Evolutionary conservation across 2,888 invertebrate genomes (phyloP).

Genomic region (Endotricha flammealis): DNA sequence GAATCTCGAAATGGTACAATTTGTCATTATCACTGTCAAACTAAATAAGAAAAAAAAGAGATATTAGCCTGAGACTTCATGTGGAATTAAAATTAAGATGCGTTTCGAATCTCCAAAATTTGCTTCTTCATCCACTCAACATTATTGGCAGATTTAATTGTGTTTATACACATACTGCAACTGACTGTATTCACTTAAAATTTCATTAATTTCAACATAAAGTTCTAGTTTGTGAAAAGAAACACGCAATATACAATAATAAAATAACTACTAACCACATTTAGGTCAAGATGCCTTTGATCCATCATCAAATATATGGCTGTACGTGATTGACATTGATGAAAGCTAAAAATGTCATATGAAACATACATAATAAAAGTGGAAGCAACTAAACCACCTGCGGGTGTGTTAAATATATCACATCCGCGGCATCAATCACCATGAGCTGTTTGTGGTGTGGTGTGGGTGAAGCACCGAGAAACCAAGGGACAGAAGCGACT

Average conservation of each 20-base stretch:
- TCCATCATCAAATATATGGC: constrained; percentile 1
- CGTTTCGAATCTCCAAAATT: too few relatives aligned
- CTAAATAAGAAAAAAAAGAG: too few relatives aligned
- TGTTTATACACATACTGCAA: too few relatives aligned
- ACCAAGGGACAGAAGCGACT: not conserved
- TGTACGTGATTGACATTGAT: constrained; percentile 18
- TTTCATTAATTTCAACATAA: too few relatives aligned
- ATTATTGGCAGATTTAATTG: too few relatives aligned
- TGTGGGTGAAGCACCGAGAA: constrained; percentile 15
- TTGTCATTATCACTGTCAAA: too few relatives aligned
- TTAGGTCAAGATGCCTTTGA: constrained; percentile 2
- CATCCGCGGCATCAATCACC: constrained; percentile 18
- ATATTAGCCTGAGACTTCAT: too few relatives aligned
- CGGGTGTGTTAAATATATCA: constrained; percentile 20
- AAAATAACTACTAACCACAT: constrained; percentile 1
- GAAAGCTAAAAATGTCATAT: constrained; percentile 20
- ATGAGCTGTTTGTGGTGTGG: constrained; percentile 5
- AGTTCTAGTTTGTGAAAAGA: not conserved
- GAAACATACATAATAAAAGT: not conserved
- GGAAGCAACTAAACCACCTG: constrained; percentile 12
- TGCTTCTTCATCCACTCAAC: too few relatives aligned
- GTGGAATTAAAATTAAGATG: too few relatives aligned
- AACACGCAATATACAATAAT: not conserved
- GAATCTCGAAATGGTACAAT: too few relatives aligned
- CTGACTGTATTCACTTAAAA: too few relatives aligned